These are phyloP conservation scores for Aptenodytes patagonicus DNA, from an alignment of 2,113 vertebrate genomes.

Conservation along the genomic window DNA sequence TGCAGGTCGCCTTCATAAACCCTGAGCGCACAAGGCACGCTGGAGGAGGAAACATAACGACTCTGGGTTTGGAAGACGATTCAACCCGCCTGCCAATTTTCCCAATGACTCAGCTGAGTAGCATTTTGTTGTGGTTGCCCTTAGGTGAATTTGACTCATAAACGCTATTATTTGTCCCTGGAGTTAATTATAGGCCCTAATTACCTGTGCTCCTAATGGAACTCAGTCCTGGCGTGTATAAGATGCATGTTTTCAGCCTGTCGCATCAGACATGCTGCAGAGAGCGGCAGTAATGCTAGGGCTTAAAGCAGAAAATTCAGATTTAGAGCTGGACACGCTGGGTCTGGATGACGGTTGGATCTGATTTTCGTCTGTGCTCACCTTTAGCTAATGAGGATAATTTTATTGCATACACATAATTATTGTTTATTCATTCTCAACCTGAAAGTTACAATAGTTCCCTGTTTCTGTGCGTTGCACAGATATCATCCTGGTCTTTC, in stretches of 20 bases:
- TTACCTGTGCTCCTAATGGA: conserved; percentile 22
- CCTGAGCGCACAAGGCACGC: neutral
- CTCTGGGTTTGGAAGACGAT: neutral
- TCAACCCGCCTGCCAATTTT: conserved; percentile 20
- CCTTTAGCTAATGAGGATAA: neutral
- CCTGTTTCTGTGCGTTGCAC: neutral
- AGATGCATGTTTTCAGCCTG: conserved; percentile 30
- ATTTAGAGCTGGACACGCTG: neutral
- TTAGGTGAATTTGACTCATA: conserved; percentile 25
- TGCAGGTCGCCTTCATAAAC: neutral
- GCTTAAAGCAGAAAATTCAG: neutral
- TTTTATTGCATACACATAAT: neutral
- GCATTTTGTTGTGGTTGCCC: conserved; percentile 51
- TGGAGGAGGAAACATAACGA: neutral
- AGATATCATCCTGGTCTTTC: conserved; percentile 35
- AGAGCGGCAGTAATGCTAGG: neutral
- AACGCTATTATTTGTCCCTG: conserved; percentile 29
- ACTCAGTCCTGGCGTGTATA: neutral
- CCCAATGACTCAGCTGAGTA: conserved; percentile 50
- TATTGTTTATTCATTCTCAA: conserved; percentile 42
- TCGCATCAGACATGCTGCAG: neutral
- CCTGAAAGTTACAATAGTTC: neutral
- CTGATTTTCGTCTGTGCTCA: neutral
- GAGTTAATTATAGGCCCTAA: conserved; percentile 57
- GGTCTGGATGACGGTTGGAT: neutral